These are phyloP conservation scores for Andrena bucephala DNA, from an alignment of 2,888 invertebrate species.

Conservation along the genomic window DNA sequence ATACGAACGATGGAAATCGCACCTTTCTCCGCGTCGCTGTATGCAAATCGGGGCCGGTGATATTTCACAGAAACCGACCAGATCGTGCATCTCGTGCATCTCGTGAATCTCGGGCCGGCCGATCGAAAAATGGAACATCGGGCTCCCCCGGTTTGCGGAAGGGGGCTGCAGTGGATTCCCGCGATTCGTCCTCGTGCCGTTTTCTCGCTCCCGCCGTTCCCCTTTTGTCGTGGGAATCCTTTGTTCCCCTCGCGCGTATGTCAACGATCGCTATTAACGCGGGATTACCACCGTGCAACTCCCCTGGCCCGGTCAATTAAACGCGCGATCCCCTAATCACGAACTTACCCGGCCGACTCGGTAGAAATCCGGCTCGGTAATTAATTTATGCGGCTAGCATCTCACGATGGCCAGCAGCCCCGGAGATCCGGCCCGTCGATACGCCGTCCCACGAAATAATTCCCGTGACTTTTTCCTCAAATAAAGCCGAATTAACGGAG, in stretches of 20 bases:
- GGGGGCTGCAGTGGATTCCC: not conserved
- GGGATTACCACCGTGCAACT: not conserved
- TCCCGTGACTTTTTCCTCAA: slow-evolving; percentile 21
- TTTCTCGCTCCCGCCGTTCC: slow-evolving; percentile 23
- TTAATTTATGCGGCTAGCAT: slow-evolving; percentile 70
- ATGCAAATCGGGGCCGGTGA: slow-evolving; percentile 59
- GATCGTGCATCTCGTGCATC: slow-evolving; percentile 59
- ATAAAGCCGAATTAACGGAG: slow-evolving; percentile 69
- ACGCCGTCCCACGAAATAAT: slow-evolving; percentile 56
- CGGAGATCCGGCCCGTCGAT: slow-evolving; percentile 74
- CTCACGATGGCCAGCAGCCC: slow-evolving; percentile 64
- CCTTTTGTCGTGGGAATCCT: slow-evolving; percentile 51
- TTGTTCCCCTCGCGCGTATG: slow-evolving; percentile 15
- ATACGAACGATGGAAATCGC: slow-evolving; percentile 53
- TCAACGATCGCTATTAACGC: slow-evolving; percentile 19
- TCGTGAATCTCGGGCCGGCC: slow-evolving; percentile 43
- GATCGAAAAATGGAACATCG: slow-evolving; percentile 47
- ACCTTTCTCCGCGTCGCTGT: slow-evolving; percentile 49
- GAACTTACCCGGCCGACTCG: slow-evolving; percentile 45
- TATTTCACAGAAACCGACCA: slow-evolving; percentile 55
- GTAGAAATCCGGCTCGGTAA: slow-evolving; percentile 61
- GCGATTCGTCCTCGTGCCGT: slow-evolving; percentile 23
- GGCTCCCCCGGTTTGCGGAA: not conserved
- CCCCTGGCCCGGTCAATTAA: slow-evolving; percentile 23
- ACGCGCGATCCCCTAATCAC: slow-evolving; percentile 62